Percentiles rank a stretch among this genome's conserved stretches.
These are phyloP conservation scores for Helarctos malayanus DNA, from an alignment of 2,797 vertebrate genomes.

Conservation along the genomic window DNA sequence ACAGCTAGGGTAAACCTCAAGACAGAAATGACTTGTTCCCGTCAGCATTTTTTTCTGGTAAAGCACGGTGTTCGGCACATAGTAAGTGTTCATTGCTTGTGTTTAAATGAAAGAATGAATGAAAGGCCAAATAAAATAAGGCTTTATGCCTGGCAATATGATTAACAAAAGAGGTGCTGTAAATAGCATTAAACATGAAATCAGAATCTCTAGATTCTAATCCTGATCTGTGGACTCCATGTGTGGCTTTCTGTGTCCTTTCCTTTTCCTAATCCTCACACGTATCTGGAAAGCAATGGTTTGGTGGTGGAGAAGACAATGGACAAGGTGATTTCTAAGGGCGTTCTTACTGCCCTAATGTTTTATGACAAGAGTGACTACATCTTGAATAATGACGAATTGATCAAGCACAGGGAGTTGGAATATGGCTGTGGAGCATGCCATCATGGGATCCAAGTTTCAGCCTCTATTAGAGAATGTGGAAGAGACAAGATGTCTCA, in stretches of 20 bases:
- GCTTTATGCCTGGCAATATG: neutral
- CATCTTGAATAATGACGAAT: neutral
- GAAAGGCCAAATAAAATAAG: neutral
- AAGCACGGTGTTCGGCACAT: neutral
- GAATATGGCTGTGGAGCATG: neutral
- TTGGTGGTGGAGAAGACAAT: neutral
- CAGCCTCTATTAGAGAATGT: neutral
- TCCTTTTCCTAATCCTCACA: neutral
- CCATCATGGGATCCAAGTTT: neutral
- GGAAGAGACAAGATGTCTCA: neutral
- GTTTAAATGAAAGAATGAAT: neutral
- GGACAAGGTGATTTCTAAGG: neutral
- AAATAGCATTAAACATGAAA: neutral
- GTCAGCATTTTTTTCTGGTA: neutral
- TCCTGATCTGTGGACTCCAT: neutral
- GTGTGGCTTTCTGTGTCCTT: neutral
- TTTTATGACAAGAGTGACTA: neutral
- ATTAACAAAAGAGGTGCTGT: neutral
- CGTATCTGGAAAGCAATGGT: neutral
- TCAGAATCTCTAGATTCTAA: neutral
- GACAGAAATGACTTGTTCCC: neutral
- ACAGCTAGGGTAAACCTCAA: neutral
- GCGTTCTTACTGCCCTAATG: neutral
- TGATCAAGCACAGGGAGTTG: neutral
- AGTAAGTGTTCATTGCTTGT: neutral